Evolutionary conservation across 2,113 vertebrate genomes (phyloP).

Genomic region (Neolamprologus modestus): DNA sequence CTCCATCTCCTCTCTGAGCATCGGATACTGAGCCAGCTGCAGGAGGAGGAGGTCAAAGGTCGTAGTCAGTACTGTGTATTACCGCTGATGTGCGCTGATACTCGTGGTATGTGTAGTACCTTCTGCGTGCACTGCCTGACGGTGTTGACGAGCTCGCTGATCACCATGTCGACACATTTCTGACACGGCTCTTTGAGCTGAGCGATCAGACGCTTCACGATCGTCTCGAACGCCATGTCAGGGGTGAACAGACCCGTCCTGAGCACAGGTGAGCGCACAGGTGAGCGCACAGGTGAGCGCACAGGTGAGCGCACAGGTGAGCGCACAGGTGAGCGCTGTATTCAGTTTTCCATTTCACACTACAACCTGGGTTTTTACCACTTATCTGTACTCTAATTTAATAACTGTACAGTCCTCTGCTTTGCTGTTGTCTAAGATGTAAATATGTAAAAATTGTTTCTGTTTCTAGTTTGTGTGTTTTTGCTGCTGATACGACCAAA

Average conservation of each 20-base stretch:
- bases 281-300: not conserved
- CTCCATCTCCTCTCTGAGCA: constrained; percentile 96
- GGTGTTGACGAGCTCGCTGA: constrained; percentile 92
- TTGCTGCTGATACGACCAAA: not conserved
- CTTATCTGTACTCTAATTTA: not conserved
- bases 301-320: not conserved
- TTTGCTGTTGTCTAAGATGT: not conserved
- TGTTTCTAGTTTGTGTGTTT: not conserved
- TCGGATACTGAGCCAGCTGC: constrained; percentile 93
- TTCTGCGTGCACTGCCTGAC: constrained; percentile 96
- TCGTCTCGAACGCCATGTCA: constrained; percentile 98
- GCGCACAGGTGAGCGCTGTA: not conserved
- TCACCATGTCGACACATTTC: constrained; percentile 98
- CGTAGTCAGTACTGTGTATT: not conserved
- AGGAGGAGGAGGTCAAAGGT: not conserved
- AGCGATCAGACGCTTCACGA: constrained; percentile 95
- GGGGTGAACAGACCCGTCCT: constrained; percentile 98
- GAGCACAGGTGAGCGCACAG: constrained; percentile 23
- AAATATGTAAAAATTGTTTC: not conserved
- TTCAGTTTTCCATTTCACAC: not conserved
- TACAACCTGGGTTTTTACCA: not conserved
- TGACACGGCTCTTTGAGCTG: constrained; percentile 96
- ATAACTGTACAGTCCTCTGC: not conserved
- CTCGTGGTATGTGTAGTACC: constrained; percentile 23
- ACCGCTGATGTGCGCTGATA: not conserved